phyloP scores from a whole-genome alignment of 2,113 vertebrate genomes.

The Leiothrix lutea region DNA sequence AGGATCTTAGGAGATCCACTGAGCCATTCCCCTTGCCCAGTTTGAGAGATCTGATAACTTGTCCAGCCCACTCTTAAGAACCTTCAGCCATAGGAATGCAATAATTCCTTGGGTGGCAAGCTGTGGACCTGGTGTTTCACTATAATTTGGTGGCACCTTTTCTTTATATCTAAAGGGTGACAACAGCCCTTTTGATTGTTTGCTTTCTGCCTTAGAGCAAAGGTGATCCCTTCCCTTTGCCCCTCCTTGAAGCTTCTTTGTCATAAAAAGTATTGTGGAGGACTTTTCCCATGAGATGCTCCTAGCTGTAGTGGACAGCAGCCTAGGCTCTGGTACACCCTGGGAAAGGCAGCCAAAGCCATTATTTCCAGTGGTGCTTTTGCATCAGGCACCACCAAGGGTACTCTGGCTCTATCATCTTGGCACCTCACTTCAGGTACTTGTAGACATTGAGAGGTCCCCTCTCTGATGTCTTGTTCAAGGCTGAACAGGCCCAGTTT shows the following conservation, averaged over 20 bases:
- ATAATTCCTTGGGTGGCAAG: not conserved
- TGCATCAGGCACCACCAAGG: not conserved
- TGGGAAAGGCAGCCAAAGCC: not conserved
- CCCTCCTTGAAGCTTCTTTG: not conserved
- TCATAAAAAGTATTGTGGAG: not conserved
- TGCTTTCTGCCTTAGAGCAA: not conserved
- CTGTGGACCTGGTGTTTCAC: not conserved
- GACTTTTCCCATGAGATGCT: not conserved
- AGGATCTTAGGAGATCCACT: not conserved
- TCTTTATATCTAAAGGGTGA: not conserved
- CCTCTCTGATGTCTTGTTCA: not conserved
- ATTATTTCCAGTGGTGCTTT: not conserved
- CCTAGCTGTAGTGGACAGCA: not conserved
- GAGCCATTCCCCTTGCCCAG: not conserved
- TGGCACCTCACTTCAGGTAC: not conserved
- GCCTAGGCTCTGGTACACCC: not conserved
- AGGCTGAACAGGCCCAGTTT: not conserved
- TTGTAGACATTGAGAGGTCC: not conserved
- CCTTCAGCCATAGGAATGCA: not conserved
- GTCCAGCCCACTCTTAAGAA: not conserved
- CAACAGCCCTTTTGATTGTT: not conserved
- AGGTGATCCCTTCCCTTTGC: not conserved
- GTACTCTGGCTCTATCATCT: not conserved
- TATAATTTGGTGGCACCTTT: not conserved
- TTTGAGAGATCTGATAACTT: not conserved